Evolutionary conservation across 2,888 invertebrate genomes (phyloP).

Genomic region (Trachelus troglodyta): DNA sequence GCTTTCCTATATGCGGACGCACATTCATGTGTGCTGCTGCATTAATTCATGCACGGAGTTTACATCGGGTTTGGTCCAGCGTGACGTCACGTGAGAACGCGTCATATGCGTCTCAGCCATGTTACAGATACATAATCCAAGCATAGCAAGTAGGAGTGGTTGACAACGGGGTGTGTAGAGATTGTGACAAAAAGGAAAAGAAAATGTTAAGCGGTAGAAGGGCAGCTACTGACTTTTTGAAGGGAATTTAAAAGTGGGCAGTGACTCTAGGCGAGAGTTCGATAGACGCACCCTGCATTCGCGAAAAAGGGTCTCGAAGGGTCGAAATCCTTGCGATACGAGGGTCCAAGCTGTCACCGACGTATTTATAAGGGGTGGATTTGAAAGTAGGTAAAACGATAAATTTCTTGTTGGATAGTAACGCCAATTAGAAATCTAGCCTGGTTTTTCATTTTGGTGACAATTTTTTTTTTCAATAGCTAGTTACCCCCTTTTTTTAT

Average conservation of each 20-base stretch:
- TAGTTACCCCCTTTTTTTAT: background rate
- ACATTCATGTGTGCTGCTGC: conserved; percentile 60
- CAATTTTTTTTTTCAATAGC: background rate
- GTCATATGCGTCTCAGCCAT: conserved; percentile 46
- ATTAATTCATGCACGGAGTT: conserved; percentile 59
- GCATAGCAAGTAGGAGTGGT: background rate
- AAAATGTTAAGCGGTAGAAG: background rate
- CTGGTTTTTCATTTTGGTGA: background rate
- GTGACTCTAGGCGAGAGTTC: background rate
- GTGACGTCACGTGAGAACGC: conserved; percentile 57
- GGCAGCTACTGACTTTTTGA: background rate
- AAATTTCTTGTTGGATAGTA: background rate
- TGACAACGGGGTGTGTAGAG: background rate
- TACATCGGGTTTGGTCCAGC: conserved; percentile 33
- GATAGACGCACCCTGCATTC: background rate
- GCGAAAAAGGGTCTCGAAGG: background rate
- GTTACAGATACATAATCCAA: background rate
- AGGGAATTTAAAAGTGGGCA: background rate
- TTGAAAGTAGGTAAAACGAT: background rate
- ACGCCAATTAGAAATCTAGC: background rate
- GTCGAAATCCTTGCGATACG: background rate
- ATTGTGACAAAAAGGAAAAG: background rate
- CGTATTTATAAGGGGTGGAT: background rate
- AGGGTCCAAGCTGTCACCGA: background rate
- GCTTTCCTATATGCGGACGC: conserved; percentile 51